A percentile compares a stretch with the other conserved stretches of the same genome.
Evolutionary conservation across 2,797 vertebrate species (phyloP).

Genomic region (Columba guinea): DNA sequence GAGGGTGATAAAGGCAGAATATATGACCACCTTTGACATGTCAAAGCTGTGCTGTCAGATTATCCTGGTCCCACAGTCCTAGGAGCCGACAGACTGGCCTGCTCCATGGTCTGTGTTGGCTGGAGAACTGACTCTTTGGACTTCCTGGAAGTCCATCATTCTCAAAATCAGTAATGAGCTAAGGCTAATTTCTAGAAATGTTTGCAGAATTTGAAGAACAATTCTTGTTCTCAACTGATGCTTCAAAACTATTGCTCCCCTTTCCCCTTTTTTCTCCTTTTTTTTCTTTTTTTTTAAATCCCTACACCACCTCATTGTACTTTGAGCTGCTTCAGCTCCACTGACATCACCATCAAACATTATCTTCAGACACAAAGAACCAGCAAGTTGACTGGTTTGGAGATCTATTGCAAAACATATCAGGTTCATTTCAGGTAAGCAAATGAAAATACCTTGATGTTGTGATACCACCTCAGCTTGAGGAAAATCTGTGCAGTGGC

Average conservation of each 20-base stretch:
- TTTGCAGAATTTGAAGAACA: neutral
- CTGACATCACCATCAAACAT: neutral
- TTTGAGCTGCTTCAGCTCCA: neutral
- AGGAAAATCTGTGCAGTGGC: neutral
- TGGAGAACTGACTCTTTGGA: neutral
- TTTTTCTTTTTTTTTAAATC: neutral
- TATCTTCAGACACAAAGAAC: neutral
- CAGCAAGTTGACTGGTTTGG: neutral
- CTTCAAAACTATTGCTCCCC: neutral
- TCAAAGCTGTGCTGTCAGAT: neutral
- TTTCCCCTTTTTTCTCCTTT: neutral
- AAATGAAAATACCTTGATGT: neutral
- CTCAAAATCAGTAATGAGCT: neutral
- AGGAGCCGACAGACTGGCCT: neutral
- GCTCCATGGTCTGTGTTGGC: neutral
- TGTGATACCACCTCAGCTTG: neutral
- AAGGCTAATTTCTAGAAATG: neutral
- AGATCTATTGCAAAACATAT: neutral
- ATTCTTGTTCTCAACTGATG: neutral
- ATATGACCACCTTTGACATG: neutral
- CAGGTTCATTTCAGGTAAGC: neutral
- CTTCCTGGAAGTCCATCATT: neutral
- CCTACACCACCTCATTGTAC: neutral
- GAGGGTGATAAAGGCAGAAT: neutral
- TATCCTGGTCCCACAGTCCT: fast-evolving